Percentiles rank a stretch among this genome's conserved stretches.
Conservation (phyloP, 2,797 vertebrate species). For the Petrocephalus sullivani region DNA sequence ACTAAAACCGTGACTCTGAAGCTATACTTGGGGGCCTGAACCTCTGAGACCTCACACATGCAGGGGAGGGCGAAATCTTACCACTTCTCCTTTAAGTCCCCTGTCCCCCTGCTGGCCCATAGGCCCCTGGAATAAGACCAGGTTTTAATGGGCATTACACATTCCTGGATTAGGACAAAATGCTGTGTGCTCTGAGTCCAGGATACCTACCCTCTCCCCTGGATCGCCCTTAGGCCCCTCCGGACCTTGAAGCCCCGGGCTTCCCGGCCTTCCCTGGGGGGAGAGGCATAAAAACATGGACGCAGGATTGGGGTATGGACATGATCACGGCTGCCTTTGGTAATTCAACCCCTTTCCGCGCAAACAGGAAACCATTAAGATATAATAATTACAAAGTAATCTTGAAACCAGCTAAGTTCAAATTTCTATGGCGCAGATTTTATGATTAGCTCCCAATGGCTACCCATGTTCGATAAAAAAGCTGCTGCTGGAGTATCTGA, state of each 20-base stretch:
- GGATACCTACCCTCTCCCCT: constrained; percentile 78
- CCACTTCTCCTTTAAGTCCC: constrained; percentile 69
- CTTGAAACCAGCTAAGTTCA: background rate
- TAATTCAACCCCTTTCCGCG: background rate
- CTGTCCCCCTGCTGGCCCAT: constrained; percentile 67
- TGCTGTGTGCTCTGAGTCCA: background rate
- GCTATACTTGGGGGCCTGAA: background rate
- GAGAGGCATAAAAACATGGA: constrained; percentile 14
- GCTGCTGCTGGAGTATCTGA: background rate
- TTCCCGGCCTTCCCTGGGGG: constrained; percentile 72
- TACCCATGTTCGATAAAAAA: background rate
- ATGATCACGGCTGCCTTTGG: background rate
- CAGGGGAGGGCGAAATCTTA: constrained; percentile 48
- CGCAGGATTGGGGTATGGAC: too few relatives aligned
- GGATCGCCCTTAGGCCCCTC: constrained; percentile 79
- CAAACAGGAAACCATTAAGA: background rate
- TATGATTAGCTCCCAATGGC: background rate
- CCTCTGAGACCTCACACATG: background rate
- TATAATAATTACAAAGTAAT: background rate
- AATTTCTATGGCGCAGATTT: background rate
- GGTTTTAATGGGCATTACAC: constrained; percentile 18
- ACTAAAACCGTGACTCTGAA: background rate
- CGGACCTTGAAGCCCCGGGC: constrained; percentile 63
- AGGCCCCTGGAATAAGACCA: constrained; percentile 58
- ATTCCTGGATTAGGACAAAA: background rate